Conservation (phyloP, 2,797 vertebrate species). For the Clamator glandarius region DNA sequence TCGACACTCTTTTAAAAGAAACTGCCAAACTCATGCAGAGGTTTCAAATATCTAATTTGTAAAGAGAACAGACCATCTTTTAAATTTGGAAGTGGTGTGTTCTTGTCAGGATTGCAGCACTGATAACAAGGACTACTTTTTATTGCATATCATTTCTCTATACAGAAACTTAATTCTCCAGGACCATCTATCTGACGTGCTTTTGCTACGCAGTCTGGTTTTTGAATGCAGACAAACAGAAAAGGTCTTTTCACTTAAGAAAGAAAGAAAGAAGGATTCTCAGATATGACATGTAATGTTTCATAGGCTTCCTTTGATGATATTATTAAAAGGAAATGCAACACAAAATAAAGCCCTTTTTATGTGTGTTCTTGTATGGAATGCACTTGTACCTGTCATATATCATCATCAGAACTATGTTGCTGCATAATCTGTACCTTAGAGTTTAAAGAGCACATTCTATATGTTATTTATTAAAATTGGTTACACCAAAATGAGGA, state of each 20-base stretch:
- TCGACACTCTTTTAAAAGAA: not conserved
- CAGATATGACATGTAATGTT: not conserved
- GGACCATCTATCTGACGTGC: not conserved
- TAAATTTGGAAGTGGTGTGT: not conserved
- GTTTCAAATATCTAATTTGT: not conserved
- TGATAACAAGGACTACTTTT: not conserved
- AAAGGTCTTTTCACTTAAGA: not conserved
- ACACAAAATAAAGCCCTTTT: not conserved
- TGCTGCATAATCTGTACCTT: not conserved
- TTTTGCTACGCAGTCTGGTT: not conserved
- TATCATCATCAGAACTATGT: not conserved
- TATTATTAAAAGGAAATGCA: not conserved
- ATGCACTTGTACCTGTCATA: not conserved
- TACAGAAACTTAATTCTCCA: not conserved
- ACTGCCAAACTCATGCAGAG: not conserved
- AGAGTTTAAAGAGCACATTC: not conserved
- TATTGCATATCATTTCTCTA: not conserved
- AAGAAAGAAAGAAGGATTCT: not conserved
- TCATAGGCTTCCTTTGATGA: not conserved
- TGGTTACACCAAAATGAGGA: constrained; percentile 20
- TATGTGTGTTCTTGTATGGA: not conserved
- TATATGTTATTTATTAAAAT: constrained; percentile 12
- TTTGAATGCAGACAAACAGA: not conserved
- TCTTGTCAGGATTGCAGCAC: not conserved
- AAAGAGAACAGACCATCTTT: not conserved